phyloP scores from a whole-genome alignment of 2,797 vertebrate genomes.

The Chlorospingus flavigularis region DNA sequence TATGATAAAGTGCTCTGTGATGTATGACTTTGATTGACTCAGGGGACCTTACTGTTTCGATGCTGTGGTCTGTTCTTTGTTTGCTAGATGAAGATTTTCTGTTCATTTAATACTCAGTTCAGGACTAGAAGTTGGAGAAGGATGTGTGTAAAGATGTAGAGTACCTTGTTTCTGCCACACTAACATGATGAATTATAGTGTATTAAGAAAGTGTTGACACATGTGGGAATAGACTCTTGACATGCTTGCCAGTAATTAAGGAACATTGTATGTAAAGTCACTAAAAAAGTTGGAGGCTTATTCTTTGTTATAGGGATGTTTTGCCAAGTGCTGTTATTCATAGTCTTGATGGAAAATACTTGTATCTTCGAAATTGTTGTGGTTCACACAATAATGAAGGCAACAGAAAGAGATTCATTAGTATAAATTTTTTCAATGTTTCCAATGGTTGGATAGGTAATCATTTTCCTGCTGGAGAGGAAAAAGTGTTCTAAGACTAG shows the following conservation, averaged over 20 bases:
- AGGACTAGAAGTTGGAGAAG: constrained; percentile 70
- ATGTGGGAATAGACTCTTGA: constrained; percentile 74
- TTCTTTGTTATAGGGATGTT: constrained; percentile 67
- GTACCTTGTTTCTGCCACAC: constrained; percentile 76
- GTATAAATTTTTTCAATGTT: constrained; percentile 38
- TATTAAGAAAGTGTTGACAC: constrained; percentile 80
- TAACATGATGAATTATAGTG: constrained; percentile 76
- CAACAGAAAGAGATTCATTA: constrained; percentile 52
- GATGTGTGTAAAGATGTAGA: constrained; percentile 59
- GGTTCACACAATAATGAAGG: constrained; percentile 64
- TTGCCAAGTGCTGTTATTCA: constrained; percentile 76
- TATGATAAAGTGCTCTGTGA: constrained; percentile 71
- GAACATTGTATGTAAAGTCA: constrained; percentile 77
- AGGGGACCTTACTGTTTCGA: constrained; percentile 62
- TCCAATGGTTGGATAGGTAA: constrained; percentile 42
- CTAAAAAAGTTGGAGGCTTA: constrained; percentile 68
- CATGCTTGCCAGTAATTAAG: constrained; percentile 78
- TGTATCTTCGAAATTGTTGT: constrained; percentile 74
- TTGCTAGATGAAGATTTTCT: constrained; percentile 62
- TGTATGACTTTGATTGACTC: constrained; percentile 69
- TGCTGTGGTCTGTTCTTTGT: constrained; percentile 70
- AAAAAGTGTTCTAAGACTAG: neutral
- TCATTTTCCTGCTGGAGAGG: neutral
- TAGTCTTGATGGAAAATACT: constrained; percentile 77
- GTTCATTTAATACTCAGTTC: constrained; percentile 60